Conservation (phyloP, 2,797 vertebrate genomes). For the Valencia hispanica region DNA sequence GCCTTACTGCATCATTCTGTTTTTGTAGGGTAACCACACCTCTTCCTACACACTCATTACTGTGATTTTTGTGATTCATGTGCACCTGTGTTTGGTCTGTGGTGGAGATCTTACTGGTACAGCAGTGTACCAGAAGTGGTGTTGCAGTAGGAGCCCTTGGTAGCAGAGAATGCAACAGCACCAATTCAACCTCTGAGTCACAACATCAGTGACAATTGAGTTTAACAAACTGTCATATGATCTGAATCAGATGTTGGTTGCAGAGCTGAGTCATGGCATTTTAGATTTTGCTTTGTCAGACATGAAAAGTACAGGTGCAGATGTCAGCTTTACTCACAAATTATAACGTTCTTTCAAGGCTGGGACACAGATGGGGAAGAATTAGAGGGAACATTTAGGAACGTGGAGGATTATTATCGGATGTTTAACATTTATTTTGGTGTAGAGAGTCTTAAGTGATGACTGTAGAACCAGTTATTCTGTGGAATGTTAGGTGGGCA, state of each 20-base stretch:
- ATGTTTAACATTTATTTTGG: slow-evolving; percentile 9
- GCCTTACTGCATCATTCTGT: slow-evolving; percentile 17
- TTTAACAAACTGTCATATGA: slow-evolving; percentile 46
- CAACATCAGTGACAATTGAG: slow-evolving; percentile 30
- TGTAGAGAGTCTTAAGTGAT: neutral
- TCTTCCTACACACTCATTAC: slow-evolving; percentile 19
- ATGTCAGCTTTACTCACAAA: slow-evolving; percentile 37
- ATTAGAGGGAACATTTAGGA: neutral
- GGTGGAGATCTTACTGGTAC: slow-evolving; percentile 11
- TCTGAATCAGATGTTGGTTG: slow-evolving; percentile 63
- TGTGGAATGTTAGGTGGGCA: neutral
- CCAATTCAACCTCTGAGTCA: slow-evolving; percentile 58
- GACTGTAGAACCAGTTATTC: neutral
- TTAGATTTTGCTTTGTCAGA: slow-evolving; percentile 27
- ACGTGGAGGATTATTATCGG: neutral
- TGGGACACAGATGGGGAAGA: slow-evolving; percentile 6
- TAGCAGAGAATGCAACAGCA: slow-evolving; percentile 21
- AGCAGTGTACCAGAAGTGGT: slow-evolving; percentile 19
- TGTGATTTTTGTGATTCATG: slow-evolving; percentile 52
- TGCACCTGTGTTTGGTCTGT: slow-evolving; percentile 14
- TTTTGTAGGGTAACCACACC: slow-evolving; percentile 33
- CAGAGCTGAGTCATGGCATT: slow-evolving; percentile 56
- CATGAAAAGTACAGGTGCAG: slow-evolving; percentile 49
- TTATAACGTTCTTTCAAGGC: slow-evolving; percentile 13
- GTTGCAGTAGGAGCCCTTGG: slow-evolving; percentile 18